Evolutionary conservation across 2,113 vertebrate species (phyloP), one percentile per base, ranked within the genome.

Genomic region (Struthidea cinerea): DNA sequence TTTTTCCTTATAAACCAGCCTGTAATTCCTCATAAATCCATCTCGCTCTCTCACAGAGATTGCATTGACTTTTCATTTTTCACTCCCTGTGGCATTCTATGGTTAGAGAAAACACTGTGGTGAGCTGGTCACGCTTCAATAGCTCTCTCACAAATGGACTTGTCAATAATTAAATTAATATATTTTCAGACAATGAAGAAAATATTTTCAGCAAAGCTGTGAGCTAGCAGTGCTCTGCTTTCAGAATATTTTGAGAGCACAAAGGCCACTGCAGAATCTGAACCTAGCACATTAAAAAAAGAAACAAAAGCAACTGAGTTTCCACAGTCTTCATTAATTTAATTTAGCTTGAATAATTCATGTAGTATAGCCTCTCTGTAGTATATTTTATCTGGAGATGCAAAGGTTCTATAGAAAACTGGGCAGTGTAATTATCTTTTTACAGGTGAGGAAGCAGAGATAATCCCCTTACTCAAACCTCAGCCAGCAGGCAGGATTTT

Each of bases 141-240:
- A 94, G 84, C 74, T 74, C 50, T 74, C 77, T 93, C 91, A 94
- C 78, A 96, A 94, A 89, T 84, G 76, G 64, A 71, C 87, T 94
- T 39, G 39, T 94, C 96, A 95, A 94, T 95, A 96, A 96, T 97
- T 96, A 87, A 95, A 94, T 96, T 96, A 95, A 96, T 93, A 89
- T 87, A 75, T 96, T 93, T 95, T 84, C 91, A 95, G 94, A 93
- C 93, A 89, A 94, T 53, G 89, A 91, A 74, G 93, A 88, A 91
- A 97, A 86, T 91, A 88, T 76, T 93, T 95, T 79, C 91, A 83
- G 70, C 87, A 85, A 75, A 74, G 55, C 74, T 93, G 84, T 79
- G 87, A 94, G 55, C 56, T 80, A 61, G 44, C 33, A 79, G 47
- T 28, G 30, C 59, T 96, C 70, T 75, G 68, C 68, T 87, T 87